Conservation (phyloP, 2,113 vertebrate genomes). For the Suncus etruscus region DNA sequence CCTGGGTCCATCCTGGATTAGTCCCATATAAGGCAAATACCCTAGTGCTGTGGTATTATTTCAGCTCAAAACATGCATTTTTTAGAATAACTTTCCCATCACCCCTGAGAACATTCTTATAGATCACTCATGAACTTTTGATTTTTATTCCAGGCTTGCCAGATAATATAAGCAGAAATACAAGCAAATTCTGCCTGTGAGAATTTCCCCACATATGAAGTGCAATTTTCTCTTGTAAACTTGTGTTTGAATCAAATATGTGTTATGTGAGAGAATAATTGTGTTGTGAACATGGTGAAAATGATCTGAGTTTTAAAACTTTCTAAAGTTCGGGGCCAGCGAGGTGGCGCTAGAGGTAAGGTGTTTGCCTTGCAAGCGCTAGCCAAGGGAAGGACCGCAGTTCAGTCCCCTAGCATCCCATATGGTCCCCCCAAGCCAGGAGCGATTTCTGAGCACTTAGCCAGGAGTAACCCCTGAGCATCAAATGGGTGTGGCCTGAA, state of each 20-base stretch:
- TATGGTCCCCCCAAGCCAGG: too few relatives aligned
- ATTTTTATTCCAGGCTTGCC: background rate
- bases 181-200: background rate
- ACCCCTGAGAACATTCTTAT: background rate
- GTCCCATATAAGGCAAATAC: too few relatives aligned
- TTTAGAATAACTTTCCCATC: background rate
- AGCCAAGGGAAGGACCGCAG: too few relatives aligned
- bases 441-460: too few relatives aligned
- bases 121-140: background rate
- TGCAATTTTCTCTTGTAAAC: background rate
- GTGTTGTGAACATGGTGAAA: background rate
- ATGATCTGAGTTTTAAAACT: background rate
- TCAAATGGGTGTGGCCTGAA: too few relatives aligned
- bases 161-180: background rate
- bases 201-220: background rate
- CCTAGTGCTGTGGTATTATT: too few relatives aligned
- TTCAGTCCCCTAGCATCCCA: too few relatives aligned
- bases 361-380: too few relatives aligned
- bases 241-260: background rate
- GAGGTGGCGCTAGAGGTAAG: too few relatives aligned
- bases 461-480: too few relatives aligned
- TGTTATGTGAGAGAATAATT: background rate
- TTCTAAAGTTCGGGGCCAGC: too few relatives aligned
- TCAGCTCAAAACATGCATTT: background rate
- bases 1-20: too few relatives aligned